These are phyloP conservation scores for Thalassaphorura encarpata DNA, from an alignment of 1,140 invertebrate genomes.

Conservation along the genomic window DNA sequence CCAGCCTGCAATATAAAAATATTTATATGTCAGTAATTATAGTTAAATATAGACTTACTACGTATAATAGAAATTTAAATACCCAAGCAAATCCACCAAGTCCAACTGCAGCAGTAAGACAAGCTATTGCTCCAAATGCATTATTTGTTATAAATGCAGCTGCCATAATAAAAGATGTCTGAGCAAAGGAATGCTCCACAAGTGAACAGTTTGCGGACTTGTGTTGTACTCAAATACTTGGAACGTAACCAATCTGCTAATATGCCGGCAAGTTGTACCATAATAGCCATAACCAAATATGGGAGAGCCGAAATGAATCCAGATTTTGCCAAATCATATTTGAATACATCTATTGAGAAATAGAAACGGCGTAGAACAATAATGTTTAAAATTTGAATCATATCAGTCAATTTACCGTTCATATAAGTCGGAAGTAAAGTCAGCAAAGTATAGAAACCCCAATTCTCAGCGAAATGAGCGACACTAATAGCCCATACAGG, in stretches of 20 bases:
- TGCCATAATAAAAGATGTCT: constrained; percentile 73
- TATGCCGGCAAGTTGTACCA: constrained; percentile 64
- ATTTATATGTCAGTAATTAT: too few relatives aligned
- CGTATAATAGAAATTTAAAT: too few relatives aligned
- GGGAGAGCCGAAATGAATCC: constrained; percentile 73
- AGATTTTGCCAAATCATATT: constrained; percentile 44
- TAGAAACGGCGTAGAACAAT: constrained; percentile 1
- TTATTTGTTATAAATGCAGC: constrained; percentile 55
- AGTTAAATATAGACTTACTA: too few relatives aligned
- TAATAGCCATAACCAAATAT: constrained; percentile 72
- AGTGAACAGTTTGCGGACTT: constrained; percentile 34
- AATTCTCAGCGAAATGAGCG: constrained; percentile 89
- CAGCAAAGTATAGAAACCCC: constrained; percentile 50
- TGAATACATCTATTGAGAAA: constrained; percentile 2
- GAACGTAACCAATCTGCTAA: constrained; percentile 64
- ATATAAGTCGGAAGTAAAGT: constrained; percentile 80
- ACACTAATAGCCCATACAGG: constrained; percentile 83
- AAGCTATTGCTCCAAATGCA: constrained; percentile 55
- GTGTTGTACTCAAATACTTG: constrained; percentile 54
- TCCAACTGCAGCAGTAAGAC: constrained; percentile 72
- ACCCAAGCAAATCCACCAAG: constrained; percentile 80
- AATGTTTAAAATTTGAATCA: too few relatives aligned
- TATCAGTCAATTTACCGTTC: constrained; percentile 49
- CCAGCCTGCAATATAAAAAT: too few relatives aligned
- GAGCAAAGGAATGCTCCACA: constrained; percentile 56